Evolutionary conservation across 2,113 vertebrate species (phyloP).

Genomic region (Amazona vittata): DNA sequence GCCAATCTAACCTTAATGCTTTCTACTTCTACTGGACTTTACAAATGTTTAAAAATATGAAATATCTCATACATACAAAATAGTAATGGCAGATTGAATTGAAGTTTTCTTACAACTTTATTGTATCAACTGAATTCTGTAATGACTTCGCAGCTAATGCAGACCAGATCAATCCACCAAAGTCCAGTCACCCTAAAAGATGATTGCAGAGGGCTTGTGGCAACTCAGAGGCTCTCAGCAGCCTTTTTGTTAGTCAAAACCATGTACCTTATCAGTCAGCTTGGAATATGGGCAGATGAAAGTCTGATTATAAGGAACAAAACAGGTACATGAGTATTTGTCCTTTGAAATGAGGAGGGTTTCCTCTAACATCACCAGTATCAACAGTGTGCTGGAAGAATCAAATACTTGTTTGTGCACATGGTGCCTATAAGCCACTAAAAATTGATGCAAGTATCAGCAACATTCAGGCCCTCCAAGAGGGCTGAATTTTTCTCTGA

Average conservation of each 20-base stretch:
- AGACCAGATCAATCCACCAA: not conserved
- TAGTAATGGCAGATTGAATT: not conserved
- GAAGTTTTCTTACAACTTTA: not conserved
- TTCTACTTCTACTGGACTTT: not conserved
- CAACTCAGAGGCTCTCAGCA: not conserved
- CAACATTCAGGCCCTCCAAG: rapidly evolving
- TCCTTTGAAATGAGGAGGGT: not conserved
- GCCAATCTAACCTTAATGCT: not conserved
- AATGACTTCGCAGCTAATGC: not conserved
- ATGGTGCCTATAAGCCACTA: not conserved
- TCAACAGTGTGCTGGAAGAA: not conserved
- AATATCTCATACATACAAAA: not conserved
- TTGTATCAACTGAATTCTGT: not conserved
- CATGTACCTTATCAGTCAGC: not conserved
- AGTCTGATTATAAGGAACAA: not conserved
- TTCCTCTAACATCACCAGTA: not conserved
- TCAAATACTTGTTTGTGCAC: not conserved
- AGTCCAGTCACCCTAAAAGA: not conserved
- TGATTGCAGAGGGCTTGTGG: not conserved
- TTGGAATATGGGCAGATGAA: not conserved
- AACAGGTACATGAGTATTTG: not conserved
- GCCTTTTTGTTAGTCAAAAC: not conserved
- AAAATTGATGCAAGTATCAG: not conserved
- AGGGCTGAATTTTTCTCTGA: not conserved
- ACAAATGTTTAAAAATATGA: not conserved